Conservation (phyloP, 2,113 vertebrate species). For the Anseranas semipalmata region DNA sequence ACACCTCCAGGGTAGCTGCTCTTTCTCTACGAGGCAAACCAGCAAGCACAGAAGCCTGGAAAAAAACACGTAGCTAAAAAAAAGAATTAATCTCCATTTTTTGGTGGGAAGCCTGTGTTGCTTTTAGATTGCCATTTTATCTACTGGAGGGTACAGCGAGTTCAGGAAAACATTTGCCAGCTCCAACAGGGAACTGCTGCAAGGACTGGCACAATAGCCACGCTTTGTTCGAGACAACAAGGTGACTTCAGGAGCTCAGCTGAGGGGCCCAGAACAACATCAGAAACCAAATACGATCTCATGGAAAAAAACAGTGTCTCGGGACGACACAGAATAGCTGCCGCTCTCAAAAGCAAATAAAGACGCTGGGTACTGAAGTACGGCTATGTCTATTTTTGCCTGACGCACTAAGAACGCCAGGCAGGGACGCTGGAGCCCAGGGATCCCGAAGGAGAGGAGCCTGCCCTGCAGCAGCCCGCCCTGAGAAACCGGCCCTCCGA, state of each 20-base stretch:
- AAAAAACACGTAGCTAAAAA: not conserved
- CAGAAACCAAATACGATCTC: not conserved
- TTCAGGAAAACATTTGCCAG: not conserved
- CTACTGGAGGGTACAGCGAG: not conserved
- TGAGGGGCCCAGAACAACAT: not conserved
- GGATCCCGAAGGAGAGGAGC: not conserved
- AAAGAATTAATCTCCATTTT: not conserved
- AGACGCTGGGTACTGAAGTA: not conserved
- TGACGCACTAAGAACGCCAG: not conserved
- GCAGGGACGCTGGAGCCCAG: not conserved
- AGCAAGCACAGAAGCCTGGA: not conserved
- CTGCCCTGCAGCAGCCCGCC: not conserved
- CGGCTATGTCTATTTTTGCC: not conserved
- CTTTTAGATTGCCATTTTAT: not conserved
- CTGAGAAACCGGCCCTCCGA: not conserved
- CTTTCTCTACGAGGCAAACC: not conserved
- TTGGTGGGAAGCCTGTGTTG: not conserved
- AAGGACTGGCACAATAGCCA: not conserved
- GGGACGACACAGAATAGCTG: not conserved
- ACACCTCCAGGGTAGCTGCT: not conserved
- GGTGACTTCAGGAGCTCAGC: not conserved
- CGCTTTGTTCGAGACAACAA: not conserved
- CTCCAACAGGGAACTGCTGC: not conserved
- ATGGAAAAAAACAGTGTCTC: not conserved
- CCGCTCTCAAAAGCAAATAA: not conserved